Evolutionary conservation across 1,140 invertebrate species (phyloP).

Genomic region (Ptiloglossa arizonensis): DNA sequence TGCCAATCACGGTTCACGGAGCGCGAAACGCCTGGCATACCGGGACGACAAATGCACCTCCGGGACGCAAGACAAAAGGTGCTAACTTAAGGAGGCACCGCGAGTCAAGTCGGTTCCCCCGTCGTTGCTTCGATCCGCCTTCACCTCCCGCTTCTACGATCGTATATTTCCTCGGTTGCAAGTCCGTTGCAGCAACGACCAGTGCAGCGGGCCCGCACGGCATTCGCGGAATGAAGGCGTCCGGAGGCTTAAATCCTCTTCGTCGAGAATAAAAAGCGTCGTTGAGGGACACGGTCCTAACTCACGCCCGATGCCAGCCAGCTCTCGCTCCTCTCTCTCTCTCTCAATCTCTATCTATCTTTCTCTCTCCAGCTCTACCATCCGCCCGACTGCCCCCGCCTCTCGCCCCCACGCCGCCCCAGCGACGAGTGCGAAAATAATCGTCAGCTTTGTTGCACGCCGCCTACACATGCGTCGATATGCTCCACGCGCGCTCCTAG

Average conservation of each 20-base stretch:
- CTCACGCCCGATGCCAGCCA: not conserved
- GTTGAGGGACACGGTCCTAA: conserved; percentile 29
- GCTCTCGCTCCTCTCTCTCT: not conserved
- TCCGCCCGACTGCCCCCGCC: not conserved
- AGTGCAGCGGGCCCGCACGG: conserved; percentile 18
- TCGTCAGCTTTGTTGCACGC: conserved; percentile 28
- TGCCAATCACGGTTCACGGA: conserved; percentile 55
- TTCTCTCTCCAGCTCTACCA: too few relatives aligned
- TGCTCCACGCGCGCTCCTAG: conserved; percentile 16
- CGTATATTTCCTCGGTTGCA: conserved; percentile 20
- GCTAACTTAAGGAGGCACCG: conserved; percentile 55
- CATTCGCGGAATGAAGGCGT: conserved; percentile 26
- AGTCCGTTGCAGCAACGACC: not conserved
- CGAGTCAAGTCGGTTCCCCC: not conserved
- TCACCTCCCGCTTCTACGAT: not conserved
- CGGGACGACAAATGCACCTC: conserved; percentile 51
- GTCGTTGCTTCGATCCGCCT: not conserved
- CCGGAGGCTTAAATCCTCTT: conserved; percentile 14
- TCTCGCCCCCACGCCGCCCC: too few relatives aligned
- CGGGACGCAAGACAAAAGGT: conserved; percentile 54
- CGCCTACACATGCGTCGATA: conserved; percentile 32
- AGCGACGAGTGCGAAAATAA: conserved; percentile 23
- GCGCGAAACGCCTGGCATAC: conserved; percentile 60
- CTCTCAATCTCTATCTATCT: too few relatives aligned
- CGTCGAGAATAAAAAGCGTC: conserved; percentile 21